These are phyloP conservation scores for Reinhardtius hippoglossoides DNA, from an alignment of 2,113 vertebrate species.

Conservation along the genomic window DNA sequence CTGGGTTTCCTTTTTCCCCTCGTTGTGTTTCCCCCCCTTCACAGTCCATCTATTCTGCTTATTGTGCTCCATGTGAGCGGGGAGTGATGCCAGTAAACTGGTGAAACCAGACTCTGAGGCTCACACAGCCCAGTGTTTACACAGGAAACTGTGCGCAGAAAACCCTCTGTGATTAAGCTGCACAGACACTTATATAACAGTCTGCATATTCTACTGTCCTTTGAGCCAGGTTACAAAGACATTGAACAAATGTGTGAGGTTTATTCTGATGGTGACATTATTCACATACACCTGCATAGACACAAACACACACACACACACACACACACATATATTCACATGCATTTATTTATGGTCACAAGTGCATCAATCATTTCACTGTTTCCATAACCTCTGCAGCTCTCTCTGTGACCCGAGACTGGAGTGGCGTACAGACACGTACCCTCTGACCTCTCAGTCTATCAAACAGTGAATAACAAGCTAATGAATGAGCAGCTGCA, in stretches of 20 bases:
- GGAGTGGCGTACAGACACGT: conserved; percentile 17
- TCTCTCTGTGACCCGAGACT: conserved; percentile 41
- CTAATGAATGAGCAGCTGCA: conserved; percentile 54
- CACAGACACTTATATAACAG: conserved; percentile 71
- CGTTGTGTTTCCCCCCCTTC: conserved; percentile 37
- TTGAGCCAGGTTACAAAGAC: conserved; percentile 36
- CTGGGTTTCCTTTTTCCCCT: conserved; percentile 48
- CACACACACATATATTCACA: not conserved
- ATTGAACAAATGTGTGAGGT: conserved; percentile 4
- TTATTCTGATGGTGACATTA: not conserved
- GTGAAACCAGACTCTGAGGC: conserved; percentile 58
- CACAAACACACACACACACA: not conserved
- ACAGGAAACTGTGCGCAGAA: conserved; percentile 60
- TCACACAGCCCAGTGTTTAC: conserved; percentile 62
- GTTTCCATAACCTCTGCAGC: conserved; percentile 50
- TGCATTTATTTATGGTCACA: not conserved
- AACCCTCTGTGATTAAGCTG: conserved; percentile 52
- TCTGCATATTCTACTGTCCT: conserved; percentile 38
- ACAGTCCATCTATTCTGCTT: conserved; percentile 58
- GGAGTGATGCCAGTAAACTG: conserved; percentile 68
- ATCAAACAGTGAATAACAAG: conserved; percentile 45
- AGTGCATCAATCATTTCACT: not conserved
- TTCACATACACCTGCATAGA: not conserved
- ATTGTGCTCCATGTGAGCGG: conserved; percentile 58
- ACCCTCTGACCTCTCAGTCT: conserved; percentile 40